These are phyloP conservation scores for Rhagoletis zephyria DNA, from an alignment of 1,140 invertebrate species.

Conservation along the genomic window DNA sequence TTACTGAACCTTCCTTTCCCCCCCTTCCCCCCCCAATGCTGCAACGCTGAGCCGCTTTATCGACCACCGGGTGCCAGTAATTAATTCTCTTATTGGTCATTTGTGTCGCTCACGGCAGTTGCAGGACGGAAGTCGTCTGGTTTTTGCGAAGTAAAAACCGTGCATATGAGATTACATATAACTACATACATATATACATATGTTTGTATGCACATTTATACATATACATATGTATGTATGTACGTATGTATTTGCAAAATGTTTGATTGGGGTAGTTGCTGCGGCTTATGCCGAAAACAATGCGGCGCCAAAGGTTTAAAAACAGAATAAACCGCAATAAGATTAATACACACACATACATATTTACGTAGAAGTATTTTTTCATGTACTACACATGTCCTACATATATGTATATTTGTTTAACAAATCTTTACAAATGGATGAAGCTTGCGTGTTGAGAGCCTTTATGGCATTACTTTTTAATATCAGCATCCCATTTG, in stretches of 20 bases:
- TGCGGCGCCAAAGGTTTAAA: background rate
- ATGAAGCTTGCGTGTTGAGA: too few species aligned
- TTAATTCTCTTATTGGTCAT: conserved; percentile 51
- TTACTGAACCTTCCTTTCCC: conserved; percentile 1
- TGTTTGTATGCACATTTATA: background rate
- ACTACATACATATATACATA: background rate
- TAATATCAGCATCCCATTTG: too few species aligned
- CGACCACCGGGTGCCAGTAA: conserved; percentile 27
- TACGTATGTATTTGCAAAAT: too few species aligned
- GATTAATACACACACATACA: background rate
- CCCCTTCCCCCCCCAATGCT: too few species aligned
- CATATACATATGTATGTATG: too few species aligned
- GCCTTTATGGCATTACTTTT: too few species aligned
- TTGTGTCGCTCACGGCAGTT: conserved; percentile 41
- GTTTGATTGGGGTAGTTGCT: background rate
- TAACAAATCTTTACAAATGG: background rate
- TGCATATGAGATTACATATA: background rate
- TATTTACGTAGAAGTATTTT: background rate
- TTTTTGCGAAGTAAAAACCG: background rate
- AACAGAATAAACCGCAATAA: background rate
- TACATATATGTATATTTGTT: background rate
- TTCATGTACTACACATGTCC: background rate
- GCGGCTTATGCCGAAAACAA: conserved; percentile 24
- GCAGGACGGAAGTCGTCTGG: background rate
- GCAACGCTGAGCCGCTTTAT: background rate